Conservation (phyloP, 2,797 vertebrate species). For the Trichosurus vulpecula region DNA sequence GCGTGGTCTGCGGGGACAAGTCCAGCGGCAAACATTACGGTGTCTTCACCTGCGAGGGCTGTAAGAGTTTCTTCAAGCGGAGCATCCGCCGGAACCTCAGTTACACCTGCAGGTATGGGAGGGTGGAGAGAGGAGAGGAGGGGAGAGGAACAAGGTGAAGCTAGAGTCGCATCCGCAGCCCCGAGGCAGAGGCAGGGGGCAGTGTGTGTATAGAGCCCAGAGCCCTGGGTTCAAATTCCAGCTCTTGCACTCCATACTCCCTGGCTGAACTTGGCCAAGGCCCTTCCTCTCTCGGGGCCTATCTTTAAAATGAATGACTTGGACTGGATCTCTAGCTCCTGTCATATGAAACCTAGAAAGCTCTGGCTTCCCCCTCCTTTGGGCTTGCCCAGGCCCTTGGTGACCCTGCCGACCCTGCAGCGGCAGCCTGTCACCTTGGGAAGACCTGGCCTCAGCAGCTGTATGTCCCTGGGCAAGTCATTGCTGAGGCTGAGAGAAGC, state of each 20-base stretch:
- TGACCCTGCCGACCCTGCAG: not conserved
- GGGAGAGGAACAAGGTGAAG: not conserved
- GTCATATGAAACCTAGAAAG: not conserved
- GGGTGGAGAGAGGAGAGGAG: not conserved
- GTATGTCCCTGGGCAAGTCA: not conserved
- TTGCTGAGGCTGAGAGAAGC: no score
- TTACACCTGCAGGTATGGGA: constrained; percentile 93
- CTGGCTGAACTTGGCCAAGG: constrained; percentile 71
- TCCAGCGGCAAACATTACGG: constrained; percentile 97
- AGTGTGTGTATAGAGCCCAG: not conserved
- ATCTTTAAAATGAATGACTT: not conserved
- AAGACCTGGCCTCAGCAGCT: not conserved
- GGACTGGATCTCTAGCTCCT: not conserved
- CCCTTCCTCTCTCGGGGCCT: constrained; percentile 59
- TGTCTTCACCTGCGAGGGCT: constrained; percentile 96
- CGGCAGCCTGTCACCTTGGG: not conserved
- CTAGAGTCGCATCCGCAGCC: not conserved
- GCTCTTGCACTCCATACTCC: constrained; percentile 47
- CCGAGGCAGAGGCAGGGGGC: not conserved
- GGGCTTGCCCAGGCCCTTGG: not conserved
- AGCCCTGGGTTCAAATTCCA: not conserved
- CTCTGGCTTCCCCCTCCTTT: not conserved
- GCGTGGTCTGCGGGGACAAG: constrained; percentile 95
- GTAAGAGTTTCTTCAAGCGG: constrained; percentile 97
- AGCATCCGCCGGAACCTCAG: constrained; percentile 94